Conservation (phyloP, 1,140 invertebrate genomes). For the Agrilus planipennis region DNA sequence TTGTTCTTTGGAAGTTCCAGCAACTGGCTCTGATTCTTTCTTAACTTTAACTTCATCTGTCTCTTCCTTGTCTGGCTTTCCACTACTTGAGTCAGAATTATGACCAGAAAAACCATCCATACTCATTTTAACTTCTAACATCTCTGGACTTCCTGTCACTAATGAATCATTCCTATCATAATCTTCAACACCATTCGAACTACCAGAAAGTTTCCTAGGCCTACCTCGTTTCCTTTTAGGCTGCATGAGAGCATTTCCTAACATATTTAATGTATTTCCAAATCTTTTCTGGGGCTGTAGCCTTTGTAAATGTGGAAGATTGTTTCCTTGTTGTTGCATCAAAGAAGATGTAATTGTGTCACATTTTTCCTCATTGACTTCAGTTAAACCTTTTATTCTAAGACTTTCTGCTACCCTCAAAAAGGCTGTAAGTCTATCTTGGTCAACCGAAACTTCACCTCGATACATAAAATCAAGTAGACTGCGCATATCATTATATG, state of each 20-base stretch:
- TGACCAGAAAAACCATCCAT: conserved; percentile 45
- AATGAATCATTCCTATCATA: conserved; percentile 44
- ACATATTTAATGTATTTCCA: conserved; percentile 47
- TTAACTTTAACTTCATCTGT: conserved; percentile 27
- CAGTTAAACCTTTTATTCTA: conserved; percentile 81
- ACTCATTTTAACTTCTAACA: conserved; percentile 68
- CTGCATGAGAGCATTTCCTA: conserved; percentile 64
- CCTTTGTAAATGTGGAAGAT: conserved; percentile 20
- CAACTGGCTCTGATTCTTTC: conserved; percentile 30
- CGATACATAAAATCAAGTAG: conserved; percentile 88
- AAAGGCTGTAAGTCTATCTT: conserved; percentile 78
- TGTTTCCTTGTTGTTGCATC: conserved; percentile 47
- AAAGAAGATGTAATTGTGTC: conserved; percentile 51
- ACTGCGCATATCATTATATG: conserved; percentile 79
- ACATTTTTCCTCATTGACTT: conserved; percentile 76
- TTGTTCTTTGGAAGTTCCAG: conserved; percentile 28
- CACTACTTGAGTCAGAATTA: conserved; percentile 43
- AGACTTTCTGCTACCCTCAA: conserved; percentile 76
- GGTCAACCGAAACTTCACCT: conserved; percentile 84
- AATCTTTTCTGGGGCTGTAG: conserved; percentile 36
- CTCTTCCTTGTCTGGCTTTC: conserved; percentile 46
- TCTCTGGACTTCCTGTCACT: conserved; percentile 59
- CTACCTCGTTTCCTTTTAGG: conserved; percentile 73
- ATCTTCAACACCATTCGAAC: conserved; percentile 52
- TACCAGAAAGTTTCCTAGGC: conserved; percentile 70